A percentile compares a stretch with the other conserved stretches of the same genome.
Conservation (phyloP, 2,113 vertebrate species). For the Engystomops pustulosus region DNA sequence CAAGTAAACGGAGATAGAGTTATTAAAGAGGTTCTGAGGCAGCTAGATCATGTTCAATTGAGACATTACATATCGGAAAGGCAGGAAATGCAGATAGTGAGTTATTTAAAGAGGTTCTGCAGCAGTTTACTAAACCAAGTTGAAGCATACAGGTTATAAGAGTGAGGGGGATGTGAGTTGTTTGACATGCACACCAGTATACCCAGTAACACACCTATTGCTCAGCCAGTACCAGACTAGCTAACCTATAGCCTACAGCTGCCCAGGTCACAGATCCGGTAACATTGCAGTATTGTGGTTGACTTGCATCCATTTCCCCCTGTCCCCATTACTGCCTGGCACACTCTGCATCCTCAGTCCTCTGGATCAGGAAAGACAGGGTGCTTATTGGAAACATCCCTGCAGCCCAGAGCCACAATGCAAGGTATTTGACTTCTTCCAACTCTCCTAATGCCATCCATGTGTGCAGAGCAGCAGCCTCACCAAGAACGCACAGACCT, state of each 20-base stretch:
- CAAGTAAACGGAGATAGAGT: too few species aligned
- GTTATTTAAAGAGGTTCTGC: too few species aligned
- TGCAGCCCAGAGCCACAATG: neutral
- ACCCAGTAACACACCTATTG: neutral
- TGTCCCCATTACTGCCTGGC: conserved; percentile 41
- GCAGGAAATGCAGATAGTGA: too few species aligned
- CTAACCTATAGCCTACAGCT: neutral
- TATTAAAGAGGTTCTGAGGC: too few species aligned
- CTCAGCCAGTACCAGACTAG: neutral
- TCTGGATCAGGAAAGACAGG: conserved; percentile 9
- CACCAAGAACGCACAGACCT: conserved; percentile 59
- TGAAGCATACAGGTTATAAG: too few species aligned
- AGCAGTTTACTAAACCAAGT: too few species aligned
- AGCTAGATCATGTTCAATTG: too few species aligned
- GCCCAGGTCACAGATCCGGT: neutral
- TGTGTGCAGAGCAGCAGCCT: conserved; percentile 62
- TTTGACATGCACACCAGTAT: neutral
- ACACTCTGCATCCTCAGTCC: conserved; percentile 52
- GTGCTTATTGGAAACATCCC: conserved; percentile 61
- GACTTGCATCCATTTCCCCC: conserved; percentile 4
- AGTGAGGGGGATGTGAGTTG: too few species aligned
- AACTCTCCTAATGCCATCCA: conserved; percentile 64
- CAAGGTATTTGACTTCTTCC: conserved; percentile 43
- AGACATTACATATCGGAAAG: too few species aligned
- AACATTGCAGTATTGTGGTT: conserved; percentile 15